Base-by-base conservation (phyloP, 2,888 invertebrate genomes). In the Clivina fossor region DNA sequence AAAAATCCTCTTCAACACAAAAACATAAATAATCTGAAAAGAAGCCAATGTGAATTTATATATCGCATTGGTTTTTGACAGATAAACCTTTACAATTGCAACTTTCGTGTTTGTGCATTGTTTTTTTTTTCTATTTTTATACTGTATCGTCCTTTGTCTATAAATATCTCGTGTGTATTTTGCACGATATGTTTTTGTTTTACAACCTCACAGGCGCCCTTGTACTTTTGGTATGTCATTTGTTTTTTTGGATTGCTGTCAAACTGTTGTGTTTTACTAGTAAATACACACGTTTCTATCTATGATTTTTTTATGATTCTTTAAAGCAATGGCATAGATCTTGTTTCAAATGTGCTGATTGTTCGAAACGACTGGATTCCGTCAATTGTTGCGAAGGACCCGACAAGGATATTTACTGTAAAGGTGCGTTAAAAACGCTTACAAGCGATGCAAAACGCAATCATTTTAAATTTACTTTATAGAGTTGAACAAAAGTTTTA, bases 381-480 rank as follows among this genome's bases (percentile, higher is more conserved):
- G 84, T 88, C 71, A 89, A 88, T 79, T 90, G 90, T 80, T 92
- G 92, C 77, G 93, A 93, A 77, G 95, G 91, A 70, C 89, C 94
- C 68, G 93, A 95, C 75, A 90, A 90, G 81, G 90, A 95, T 74
- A 91, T 95, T 80, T 96, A 93, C 80, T 96, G 96, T 81, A 94
- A 90, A 88, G 90, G 93, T 91, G 81, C 71, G 82, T 80, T 24
- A 18, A 9, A 38, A 18, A 16, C 38, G 38, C 38, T 38, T n/a
- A 33, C 7, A 15, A 7, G 33, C 33, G 16, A 18, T n/a, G n/a
- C n/a, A n/a, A n/a, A n/a, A n/a, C n/a, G n/a, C n/a, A n/a, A n/a
- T n/a, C n/a, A n/a, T n/a, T n/a, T n/a, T n/a, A n/a, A n/a, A n/a
- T n/a, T n/a, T n/a, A n/a, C n/a, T n/a, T n/a, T n/a, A n/a, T n/a